Percentiles rank a stretch among this genome's conserved stretches.
These are phyloP conservation scores for Catagonus wagneri DNA, from an alignment of 2,113 vertebrate genomes.

Conservation along the genomic window DNA sequence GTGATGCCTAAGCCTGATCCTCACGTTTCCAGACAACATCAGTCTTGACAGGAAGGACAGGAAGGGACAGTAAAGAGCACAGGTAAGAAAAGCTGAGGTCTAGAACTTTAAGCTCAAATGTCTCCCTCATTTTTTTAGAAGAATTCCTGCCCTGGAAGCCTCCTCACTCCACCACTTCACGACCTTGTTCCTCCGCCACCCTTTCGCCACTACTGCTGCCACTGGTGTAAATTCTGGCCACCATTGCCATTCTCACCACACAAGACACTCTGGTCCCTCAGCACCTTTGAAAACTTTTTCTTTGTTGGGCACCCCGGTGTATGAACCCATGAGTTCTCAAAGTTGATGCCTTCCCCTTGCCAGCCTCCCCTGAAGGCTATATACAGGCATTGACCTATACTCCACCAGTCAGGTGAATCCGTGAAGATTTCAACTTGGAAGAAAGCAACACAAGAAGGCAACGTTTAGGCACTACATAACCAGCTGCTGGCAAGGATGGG, in stretches of 20 bases:
- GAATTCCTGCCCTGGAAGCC: neutral
- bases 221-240: neutral
- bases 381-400: neutral
- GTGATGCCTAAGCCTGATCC: neutral
- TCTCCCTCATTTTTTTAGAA: neutral
- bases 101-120: neutral
- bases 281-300: neutral
- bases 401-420: neutral
- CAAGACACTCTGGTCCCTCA: neutral
- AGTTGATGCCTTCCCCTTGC: neutral
- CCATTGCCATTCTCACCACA: neutral
- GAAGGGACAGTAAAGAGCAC: neutral
- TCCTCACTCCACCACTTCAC: neutral
- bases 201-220: neutral
- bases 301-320: neutral
- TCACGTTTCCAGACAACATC: neutral
- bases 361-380: neutral
- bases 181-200: too few relatives aligned
- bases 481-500: neutral
- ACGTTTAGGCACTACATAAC: neutral
- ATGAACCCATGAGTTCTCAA: neutral
- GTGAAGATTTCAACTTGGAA: neutral
- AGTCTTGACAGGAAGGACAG: neutral
- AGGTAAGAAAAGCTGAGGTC: neutral
- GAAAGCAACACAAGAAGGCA: neutral